Evolutionary conservation across 2,888 invertebrate genomes (phyloP), one percentile per base, ranked within the genome.

Genomic region (Apotomis turbidana): DNA sequence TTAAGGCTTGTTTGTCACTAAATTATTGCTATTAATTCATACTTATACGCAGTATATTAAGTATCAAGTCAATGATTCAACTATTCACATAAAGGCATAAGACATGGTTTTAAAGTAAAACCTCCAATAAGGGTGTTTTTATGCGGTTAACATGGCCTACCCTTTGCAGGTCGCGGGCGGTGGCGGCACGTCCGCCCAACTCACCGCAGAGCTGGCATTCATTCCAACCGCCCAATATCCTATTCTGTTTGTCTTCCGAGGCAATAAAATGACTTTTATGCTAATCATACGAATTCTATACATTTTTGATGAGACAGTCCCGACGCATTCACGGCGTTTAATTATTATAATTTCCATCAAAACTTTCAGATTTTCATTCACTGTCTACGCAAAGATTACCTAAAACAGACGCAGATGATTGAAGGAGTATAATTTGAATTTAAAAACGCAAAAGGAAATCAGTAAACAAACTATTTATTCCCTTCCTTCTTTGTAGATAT

Each of bases 221-320:
- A 87, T 88, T 90, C 88, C 91, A 87, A 87, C 89, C 83, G 87
- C 90, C 90, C 93, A 92, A 93, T 91, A 92, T 91, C 83, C 88
- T 87, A 90, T 90, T 93, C 92, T 92, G 92, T 93, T 93, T 93
- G 93, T 93, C 93, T 93, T 93, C 86, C 89, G 91, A 88, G 85
- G 89, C 92, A 93, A 93, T 93, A 93, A 93, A 93, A 93, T 93
- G 93, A 92, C 91, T 93, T 93, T 93, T 93, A 93, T 93, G 93
- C 91, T 92, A 93, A 93, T 93, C 89, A 90, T 92, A 90, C 89
- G 93, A 92, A 93, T 93, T 93, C 93, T 91, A 93, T 93, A 93
- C 93, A 93, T 93, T 93, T 93, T 92, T 93, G 92, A 93, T 93
- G 93, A 93, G 93, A 85, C 83, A 76, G 81, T 79, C 84, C 78